Conservation (phyloP, 2,888 invertebrate species). For the Neoitamus cyanurus region DNA sequence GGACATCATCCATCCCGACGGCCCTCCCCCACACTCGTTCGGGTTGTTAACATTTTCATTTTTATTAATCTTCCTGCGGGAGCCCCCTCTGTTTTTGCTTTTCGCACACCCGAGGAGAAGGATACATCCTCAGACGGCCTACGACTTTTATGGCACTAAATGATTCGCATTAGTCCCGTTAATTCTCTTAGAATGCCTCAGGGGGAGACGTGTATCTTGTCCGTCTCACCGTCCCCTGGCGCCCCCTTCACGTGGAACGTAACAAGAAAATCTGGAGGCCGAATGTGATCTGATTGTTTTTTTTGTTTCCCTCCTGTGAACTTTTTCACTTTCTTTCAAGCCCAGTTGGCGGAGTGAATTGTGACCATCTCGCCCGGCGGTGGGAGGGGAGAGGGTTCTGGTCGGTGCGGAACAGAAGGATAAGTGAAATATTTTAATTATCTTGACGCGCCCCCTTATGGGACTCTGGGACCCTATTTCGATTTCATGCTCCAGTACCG, state of each 20-base stretch:
- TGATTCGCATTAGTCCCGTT: constrained; percentile 10
- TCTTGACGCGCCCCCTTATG: not conserved
- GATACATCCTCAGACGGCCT: not conserved
- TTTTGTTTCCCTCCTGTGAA: too few relatives aligned
- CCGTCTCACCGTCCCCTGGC: too few relatives aligned
- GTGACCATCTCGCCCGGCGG: too few relatives aligned
- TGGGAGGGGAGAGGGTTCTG: too few relatives aligned
- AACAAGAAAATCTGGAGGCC: too few relatives aligned
- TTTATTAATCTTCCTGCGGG: constrained; percentile 3
- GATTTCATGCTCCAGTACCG: constrained; percentile 8
- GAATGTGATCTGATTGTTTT: too few relatives aligned
- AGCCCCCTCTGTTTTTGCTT: not conserved
- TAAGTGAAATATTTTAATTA: constrained; percentile 20
- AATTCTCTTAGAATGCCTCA: not conserved
- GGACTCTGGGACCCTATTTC: constrained; percentile 15
- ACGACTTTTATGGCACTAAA: not conserved
- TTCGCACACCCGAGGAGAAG: too few relatives aligned
- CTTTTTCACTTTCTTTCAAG: too few relatives aligned
- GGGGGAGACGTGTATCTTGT: not conserved
- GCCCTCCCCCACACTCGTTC: not conserved
- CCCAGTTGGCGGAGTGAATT: too few relatives aligned
- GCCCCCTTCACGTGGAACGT: too few relatives aligned
- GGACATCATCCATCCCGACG: not conserved
- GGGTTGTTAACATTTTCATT: constrained; percentile 39
- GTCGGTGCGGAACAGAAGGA: too few relatives aligned